These are phyloP conservation scores for Gobio gobio DNA, from an alignment of 2,113 vertebrate species.

Conservation along the genomic window DNA sequence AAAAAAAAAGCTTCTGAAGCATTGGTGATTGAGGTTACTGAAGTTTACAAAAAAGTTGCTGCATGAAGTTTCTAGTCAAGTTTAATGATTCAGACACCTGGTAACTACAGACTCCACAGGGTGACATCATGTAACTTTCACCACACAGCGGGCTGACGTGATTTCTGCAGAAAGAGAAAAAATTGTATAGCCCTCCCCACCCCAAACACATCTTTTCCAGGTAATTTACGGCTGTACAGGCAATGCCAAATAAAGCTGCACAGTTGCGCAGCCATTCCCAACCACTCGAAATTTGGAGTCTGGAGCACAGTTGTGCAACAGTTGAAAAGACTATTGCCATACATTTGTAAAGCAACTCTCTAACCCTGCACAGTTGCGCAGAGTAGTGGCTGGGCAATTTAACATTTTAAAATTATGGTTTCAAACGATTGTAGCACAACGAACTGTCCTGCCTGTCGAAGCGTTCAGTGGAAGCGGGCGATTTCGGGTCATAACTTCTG, in stretches of 20 bases:
- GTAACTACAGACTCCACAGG: conserved; percentile 71
- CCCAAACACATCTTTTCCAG: conserved; percentile 57
- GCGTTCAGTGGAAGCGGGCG: conserved; percentile 61
- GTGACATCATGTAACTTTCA: conserved; percentile 62
- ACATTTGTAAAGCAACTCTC: conserved; percentile 45
- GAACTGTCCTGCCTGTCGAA: conserved; percentile 61
- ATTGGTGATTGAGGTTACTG: conserved; percentile 25
- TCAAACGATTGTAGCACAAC: conserved; percentile 20
- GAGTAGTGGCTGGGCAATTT: conserved; percentile 68
- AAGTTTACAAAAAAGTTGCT: conserved; percentile 2
- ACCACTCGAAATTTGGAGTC: conserved; percentile 54
- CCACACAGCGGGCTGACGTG: conserved; percentile 61
- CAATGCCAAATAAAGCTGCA: conserved; percentile 66
- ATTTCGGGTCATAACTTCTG: conserved; percentile 63
- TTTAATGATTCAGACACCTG: conserved; percentile 57
- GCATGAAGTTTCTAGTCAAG: conserved; percentile 11
- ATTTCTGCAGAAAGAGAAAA: conserved; percentile 76
- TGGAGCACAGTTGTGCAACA: conserved; percentile 69
- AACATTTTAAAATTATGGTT: neutral
- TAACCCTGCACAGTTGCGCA: conserved; percentile 75
- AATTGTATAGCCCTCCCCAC: conserved; percentile 66
- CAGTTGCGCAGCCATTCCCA: conserved; percentile 75
- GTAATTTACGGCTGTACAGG: conserved; percentile 63
- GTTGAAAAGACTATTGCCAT: conserved; percentile 18
- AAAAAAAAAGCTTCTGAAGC: neutral